phyloP scores from a whole-genome alignment of 2,888 invertebrate genomes.

The Teinopalpus imperialis region DNA sequence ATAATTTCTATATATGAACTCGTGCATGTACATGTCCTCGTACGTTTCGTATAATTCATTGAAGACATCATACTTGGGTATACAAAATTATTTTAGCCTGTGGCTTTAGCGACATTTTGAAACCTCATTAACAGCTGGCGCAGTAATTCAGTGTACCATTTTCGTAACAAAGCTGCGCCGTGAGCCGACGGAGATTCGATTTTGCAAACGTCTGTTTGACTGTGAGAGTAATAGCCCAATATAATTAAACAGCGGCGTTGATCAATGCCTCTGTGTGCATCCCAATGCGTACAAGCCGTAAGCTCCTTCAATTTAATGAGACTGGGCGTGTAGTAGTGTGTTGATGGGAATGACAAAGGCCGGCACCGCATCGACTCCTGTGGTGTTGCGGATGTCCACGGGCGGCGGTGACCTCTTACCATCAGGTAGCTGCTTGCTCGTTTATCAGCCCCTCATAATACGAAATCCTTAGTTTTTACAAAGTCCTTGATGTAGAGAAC shows the following conservation, averaged over 20 bases:
- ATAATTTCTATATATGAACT: too few relatives aligned
- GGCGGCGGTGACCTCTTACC: too few relatives aligned
- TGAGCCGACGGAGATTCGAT: conserved; percentile 17
- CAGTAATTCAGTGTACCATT: conserved; percentile 16
- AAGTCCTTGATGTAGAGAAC: too few relatives aligned
- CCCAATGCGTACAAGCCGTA: not conserved
- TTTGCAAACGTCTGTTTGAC: conserved; percentile 18
- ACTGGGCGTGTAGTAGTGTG: not conserved
- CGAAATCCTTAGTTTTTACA: too few relatives aligned
- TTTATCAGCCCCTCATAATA: too few relatives aligned
- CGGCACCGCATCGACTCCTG: too few relatives aligned
- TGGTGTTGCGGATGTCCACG: too few relatives aligned
- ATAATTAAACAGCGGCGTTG: conserved; percentile 25
- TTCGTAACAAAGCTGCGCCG: conserved; percentile 7
- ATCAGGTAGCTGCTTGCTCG: too few relatives aligned
- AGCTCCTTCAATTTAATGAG: not conserved
- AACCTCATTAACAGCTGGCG: conserved; percentile 19
- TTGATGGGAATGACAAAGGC: conserved; percentile 1
- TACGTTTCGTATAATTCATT: not conserved
- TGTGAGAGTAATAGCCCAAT: conserved; percentile 22
- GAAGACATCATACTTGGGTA: not conserved
- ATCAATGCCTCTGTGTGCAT: conserved; percentile 10
- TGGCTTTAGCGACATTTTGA: conserved; percentile 16
- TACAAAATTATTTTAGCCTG: conserved; percentile 8
- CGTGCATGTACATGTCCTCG: not conserved